Percentiles rank a stretch among this genome's conserved stretches.
These are phyloP conservation scores for Nycticebus coucang DNA, from an alignment of 2,113 vertebrate genomes.

Conservation along the genomic window DNA sequence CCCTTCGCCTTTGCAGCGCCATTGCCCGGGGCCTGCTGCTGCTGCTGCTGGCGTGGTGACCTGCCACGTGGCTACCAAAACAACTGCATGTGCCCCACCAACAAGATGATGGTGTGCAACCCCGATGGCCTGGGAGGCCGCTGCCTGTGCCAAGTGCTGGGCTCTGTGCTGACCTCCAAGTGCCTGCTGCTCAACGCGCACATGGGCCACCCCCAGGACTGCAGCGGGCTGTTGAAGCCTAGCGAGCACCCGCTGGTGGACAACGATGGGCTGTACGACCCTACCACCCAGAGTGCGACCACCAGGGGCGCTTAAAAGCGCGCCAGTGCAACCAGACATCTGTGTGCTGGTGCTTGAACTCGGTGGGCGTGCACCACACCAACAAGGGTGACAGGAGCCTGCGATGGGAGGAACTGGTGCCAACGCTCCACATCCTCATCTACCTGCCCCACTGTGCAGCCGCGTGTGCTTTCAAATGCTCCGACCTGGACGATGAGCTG, in stretches of 20 bases:
- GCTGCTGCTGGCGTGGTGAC: conserved; percentile 52
- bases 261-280: conserved; percentile 91
- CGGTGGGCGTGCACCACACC: conserved; percentile 87
- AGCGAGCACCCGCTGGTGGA: conserved; percentile 83
- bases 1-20: neutral
- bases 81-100: too few relatives aligned
- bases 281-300: conserved; percentile 89
- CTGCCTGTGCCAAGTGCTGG: conserved; percentile 72
- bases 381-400: conserved; percentile 87
- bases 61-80: neutral
- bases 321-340: conserved; percentile 89
- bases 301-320: conserved; percentile 86
- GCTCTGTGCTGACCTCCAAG: conserved; percentile 86
- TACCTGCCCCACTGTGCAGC: conserved; percentile 74
- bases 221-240: conserved; percentile 74
- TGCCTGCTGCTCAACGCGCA: conserved; percentile 91
- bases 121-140: neutral
- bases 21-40: conserved; percentile 49
- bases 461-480: conserved; percentile 65
- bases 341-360: conserved; percentile 94
- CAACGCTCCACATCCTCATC: conserved; percentile 84
- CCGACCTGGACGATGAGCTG: conserved; percentile 1
- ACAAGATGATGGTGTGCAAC: too few relatives aligned
- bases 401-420: conserved; percentile 87
- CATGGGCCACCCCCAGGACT: conserved; percentile 75